Evolutionary conservation across 2,888 invertebrate genomes (phyloP).

Genomic region (Schrankia costaestrigalis): DNA sequence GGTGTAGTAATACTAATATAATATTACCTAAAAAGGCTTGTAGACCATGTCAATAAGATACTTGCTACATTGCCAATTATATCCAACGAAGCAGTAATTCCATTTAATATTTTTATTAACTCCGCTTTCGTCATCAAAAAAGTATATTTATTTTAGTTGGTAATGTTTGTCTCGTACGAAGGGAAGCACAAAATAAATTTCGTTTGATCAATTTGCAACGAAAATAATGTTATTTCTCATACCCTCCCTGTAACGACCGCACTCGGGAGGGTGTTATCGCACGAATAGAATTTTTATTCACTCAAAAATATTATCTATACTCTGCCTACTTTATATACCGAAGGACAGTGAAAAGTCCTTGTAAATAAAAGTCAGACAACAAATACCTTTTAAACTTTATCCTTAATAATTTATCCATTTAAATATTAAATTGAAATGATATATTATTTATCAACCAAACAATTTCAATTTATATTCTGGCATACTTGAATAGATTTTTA

Average conservation of each 20-base stretch:
- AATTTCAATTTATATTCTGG: constrained; percentile 14
- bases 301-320: constrained; percentile 29
- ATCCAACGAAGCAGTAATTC: constrained; percentile 9
- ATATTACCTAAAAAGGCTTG: constrained; percentile 18
- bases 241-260: constrained; percentile 32
- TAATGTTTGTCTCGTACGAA: constrained; percentile 27
- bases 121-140: constrained; percentile 20
- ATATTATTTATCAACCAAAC: constrained; percentile 1
- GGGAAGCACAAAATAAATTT: constrained; percentile 29
- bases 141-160: constrained; percentile 22
- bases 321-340: constrained; percentile 25
- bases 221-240: constrained; percentile 36
- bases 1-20: constrained; percentile 1
- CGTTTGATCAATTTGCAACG: constrained; percentile 38
- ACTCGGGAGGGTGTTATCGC: constrained; percentile 29
- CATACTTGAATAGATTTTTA: constrained; percentile 9
- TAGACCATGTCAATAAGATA: constrained; percentile 11
- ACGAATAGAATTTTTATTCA: constrained; percentile 32
- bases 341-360: constrained; percentile 15
- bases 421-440: neutral
- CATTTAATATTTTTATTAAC: constrained; percentile 17
- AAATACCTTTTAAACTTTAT: constrained; percentile 10
- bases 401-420: neutral
- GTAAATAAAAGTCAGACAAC: too few species aligned
- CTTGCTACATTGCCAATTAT: too few species aligned